Conservation (phyloP, 2,797 vertebrate species). For the Dromococcyx pavoninus region DNA sequence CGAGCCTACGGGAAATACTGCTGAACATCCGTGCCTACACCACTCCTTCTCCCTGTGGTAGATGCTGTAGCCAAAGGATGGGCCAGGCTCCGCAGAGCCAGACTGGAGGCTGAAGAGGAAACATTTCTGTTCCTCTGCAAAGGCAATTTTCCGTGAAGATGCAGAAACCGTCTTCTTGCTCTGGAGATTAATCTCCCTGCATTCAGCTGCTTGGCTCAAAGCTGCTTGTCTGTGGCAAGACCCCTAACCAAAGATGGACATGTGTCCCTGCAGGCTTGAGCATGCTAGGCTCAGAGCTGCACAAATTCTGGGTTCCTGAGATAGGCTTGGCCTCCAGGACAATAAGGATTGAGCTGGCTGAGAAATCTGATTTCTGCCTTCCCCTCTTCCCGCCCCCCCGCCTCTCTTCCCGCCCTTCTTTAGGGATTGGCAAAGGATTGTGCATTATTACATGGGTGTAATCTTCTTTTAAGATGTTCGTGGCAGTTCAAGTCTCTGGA, state of each 20-base stretch:
- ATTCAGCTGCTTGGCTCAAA: neutral
- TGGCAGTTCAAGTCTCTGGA: slow-evolving; percentile 52
- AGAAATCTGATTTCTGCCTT: slow-evolving; percentile 10
- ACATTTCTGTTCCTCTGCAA: neutral
- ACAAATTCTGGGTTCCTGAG: neutral
- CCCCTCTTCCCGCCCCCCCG: too few relatives aligned
- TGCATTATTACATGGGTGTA: slow-evolving; percentile 62
- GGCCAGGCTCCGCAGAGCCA: neutral
- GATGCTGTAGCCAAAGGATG: neutral
- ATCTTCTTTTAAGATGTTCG: slow-evolving; percentile 67
- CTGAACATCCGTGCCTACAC: neutral
- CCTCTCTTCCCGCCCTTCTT: neutral
- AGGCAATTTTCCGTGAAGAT: neutral
- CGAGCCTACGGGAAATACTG: neutral
- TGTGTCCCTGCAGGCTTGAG: neutral
- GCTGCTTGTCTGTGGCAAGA: accelerated
- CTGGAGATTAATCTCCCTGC: neutral
- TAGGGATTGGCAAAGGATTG: slow-evolving; percentile 69
- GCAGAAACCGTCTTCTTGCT: neutral
- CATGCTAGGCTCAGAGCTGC: neutral
- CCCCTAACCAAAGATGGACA: neutral
- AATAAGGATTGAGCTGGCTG: slow-evolving; percentile 11
- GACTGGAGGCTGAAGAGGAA: neutral
- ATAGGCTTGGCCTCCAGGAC: neutral
- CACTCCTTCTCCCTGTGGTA: neutral